Base-by-base conservation (phyloP, 2,797 vertebrate genomes). In the Oreonectes daqikongensis region DNA sequence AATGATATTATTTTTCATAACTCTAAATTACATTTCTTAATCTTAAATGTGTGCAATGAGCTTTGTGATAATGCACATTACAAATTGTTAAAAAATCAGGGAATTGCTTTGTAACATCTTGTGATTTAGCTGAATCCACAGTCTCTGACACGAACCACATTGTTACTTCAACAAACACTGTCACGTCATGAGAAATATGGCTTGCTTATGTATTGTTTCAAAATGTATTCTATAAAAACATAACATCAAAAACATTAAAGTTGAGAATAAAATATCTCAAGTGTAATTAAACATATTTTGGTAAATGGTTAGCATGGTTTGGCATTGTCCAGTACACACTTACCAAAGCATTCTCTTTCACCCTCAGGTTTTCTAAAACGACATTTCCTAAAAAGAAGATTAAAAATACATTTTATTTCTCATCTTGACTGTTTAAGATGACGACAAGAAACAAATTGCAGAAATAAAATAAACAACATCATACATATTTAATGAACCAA, bases 301-400 rank as follows among this genome's bases (percentile, higher is more conserved):
- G 3, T n/a, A n/a, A 9, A 28, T 63, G 44, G 2, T 69, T 35
- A 55, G 11, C 60, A 53, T 53, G 52, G 52, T 22, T 53, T 53
- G 12, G 52, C 50, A 24, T 69, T 89, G 46, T 66, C 18, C 9
- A 26, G 15, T 35, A 9, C 15, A 42, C 4, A 59, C 96, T 94
- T 85, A 99, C 97, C 92, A 99, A 88, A n/a, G 95, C 95, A 80
- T 97, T 98, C 88, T 99, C 97, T 87, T 96, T 97, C 82, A 99
- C 96, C 84, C 89, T 92, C 50, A 99, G 90, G 82, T 98, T 98
- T 85, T 98, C 96, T 61, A 99, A 93, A 2, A 95, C 95, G 66
- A 99, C 96, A 84, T 98, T 96, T 83, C 97, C 97, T 98, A 75
- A 50, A 88, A 63, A 72, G 70, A 79, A 61, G 4, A 17, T 22